phyloP scores from a whole-genome alignment of 2,113 vertebrate species.

The Rana temporaria region DNA sequence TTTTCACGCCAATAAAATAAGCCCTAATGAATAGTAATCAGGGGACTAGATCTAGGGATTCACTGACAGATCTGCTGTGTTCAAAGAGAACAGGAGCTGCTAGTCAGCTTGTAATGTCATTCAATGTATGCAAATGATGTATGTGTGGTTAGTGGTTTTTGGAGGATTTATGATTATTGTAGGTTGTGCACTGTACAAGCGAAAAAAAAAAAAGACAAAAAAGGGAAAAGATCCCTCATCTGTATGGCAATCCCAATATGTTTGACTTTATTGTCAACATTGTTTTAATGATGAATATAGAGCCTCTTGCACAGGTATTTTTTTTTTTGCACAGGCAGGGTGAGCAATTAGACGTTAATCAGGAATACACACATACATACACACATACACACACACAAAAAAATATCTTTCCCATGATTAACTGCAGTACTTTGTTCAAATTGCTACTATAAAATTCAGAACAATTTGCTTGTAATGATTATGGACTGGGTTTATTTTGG shows the following conservation, averaged over 20 bases:
- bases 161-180: constrained; percentile 85
- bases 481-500: constrained; percentile 99
- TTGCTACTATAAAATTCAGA: constrained; percentile 98
- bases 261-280: constrained; percentile 90
- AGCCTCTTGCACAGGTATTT: constrained; percentile 86
- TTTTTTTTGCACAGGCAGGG: constrained; percentile 77
- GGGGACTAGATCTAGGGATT: no score
- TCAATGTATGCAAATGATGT: constrained; percentile 94
- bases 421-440: constrained; percentile 97
- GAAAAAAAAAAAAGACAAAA: constrained; percentile 69
- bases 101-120: constrained; percentile 77
- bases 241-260: constrained; percentile 85
- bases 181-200: constrained; percentile 76
- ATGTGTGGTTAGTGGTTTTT: constrained; percentile 86
- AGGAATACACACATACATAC: constrained; percentile 85
- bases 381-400: constrained; percentile 62
- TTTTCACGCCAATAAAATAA: no score
- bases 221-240: constrained; percentile 76
- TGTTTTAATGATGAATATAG: constrained; percentile 86
- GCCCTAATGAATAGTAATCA: no score
- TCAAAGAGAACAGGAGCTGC: background rate
- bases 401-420: constrained; percentile 88
- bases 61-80: constrained; percentile 5
- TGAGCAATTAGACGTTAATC: constrained; percentile 96
- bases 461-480: constrained; percentile 99